Percentiles rank a stretch among this genome's conserved stretches.
Conservation (phyloP, 2,888 invertebrate genomes). For the Galerucella calmariensis region DNA sequence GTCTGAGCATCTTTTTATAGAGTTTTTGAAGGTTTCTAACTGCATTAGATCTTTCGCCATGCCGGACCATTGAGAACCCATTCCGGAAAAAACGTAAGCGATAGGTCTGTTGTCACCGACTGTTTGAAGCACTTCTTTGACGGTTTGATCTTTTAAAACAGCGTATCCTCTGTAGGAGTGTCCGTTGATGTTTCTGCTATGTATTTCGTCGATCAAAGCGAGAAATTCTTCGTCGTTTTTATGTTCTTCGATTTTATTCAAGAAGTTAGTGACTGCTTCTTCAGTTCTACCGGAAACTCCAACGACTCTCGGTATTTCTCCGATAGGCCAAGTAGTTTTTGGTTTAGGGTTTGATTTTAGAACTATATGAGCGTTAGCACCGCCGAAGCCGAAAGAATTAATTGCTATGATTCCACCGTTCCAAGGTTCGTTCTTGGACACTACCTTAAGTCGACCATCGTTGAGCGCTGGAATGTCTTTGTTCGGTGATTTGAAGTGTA, state of each 20-base stretch:
- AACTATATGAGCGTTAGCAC: slow-evolving; percentile 93
- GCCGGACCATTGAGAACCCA: slow-evolving; percentile 98
- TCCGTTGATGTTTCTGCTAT: slow-evolving; percentile 75
- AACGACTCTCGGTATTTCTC: slow-evolving; percentile 75
- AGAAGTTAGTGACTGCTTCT: slow-evolving; percentile 76
- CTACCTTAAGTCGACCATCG: slow-evolving; percentile 92
- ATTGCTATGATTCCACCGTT: slow-evolving; percentile 92
- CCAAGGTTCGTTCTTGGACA: slow-evolving; percentile 84
- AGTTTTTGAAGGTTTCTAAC: slow-evolving; percentile 83
- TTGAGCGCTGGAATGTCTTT: slow-evolving; percentile 88
- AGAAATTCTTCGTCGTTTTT: slow-evolving; percentile 79
- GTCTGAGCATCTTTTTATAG: slow-evolving; percentile 80
- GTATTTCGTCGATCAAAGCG: slow-evolving; percentile 80
- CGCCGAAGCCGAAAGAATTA: slow-evolving; percentile 99
- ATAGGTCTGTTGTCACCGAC: slow-evolving; percentile 79
- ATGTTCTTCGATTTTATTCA: slow-evolving; percentile 72
- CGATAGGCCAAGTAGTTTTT: slow-evolving; percentile 70
- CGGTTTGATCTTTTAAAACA: slow-evolving; percentile 70
- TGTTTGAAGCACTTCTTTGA: slow-evolving; percentile 67
- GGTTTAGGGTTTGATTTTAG: slow-evolving; percentile 83
- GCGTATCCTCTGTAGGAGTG: slow-evolving; percentile 86
- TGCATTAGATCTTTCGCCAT: slow-evolving; percentile 91
- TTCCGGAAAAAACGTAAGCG: slow-evolving; percentile 97
- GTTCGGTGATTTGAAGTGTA: slow-evolving; percentile 90
- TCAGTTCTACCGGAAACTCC: slow-evolving; percentile 88